phyloP scores from a whole-genome alignment of 2,888 invertebrate genomes.

The Cantharis flavilabris region DNA sequence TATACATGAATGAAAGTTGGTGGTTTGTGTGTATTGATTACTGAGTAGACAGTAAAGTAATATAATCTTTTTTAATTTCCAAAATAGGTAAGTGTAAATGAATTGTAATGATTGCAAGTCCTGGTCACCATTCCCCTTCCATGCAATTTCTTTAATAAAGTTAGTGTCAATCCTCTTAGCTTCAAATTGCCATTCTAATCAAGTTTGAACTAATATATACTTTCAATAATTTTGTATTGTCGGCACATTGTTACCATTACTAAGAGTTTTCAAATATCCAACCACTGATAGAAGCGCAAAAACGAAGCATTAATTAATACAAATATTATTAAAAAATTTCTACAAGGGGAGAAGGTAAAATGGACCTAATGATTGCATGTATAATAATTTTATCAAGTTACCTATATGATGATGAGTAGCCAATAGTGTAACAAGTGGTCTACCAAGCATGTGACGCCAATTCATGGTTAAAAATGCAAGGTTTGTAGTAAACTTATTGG shows the following conservation, averaged over 20 bases:
- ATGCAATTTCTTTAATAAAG: background rate
- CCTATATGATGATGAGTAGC: conserved; percentile 84
- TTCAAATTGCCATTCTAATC: background rate
- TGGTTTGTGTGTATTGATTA: background rate
- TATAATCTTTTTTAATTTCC: background rate
- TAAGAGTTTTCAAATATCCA: too few relatives aligned
- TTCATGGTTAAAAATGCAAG: conserved; percentile 93
- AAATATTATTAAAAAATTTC: background rate
- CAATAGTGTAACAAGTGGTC: conserved; percentile 91
- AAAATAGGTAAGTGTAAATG: background rate
- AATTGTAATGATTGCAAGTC: background rate
- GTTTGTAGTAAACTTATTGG: conserved; percentile 92
- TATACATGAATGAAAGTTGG: background rate
- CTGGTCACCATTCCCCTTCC: background rate
- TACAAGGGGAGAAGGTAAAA: background rate
- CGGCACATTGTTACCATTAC: too few relatives aligned
- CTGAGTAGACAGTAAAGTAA: background rate
- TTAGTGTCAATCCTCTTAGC: background rate
- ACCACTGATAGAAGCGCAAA: too few relatives aligned
- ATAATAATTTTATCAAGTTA: conserved; percentile 56
- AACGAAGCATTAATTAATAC: too few relatives aligned
- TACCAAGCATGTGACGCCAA: conserved; percentile 96
- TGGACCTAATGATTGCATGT: background rate
- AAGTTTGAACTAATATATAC: too few relatives aligned
- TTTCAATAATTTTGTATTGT: too few relatives aligned